Evolutionary conservation across 2,797 vertebrate species (phyloP).

Genomic region (Sebastes diploproa): DNA sequence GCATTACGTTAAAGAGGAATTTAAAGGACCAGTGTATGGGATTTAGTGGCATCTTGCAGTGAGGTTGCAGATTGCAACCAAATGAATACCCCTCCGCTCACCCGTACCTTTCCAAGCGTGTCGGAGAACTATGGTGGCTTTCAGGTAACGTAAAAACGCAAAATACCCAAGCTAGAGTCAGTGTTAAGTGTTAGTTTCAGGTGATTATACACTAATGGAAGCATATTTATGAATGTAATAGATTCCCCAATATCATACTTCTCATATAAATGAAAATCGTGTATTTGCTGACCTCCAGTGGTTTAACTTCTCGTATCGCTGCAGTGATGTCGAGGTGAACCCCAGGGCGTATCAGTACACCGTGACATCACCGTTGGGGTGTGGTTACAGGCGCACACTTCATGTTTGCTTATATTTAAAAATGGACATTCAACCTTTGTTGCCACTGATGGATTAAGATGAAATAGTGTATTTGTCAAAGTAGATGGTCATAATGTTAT

Average conservation of each 20-base stretch:
- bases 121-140: no score
- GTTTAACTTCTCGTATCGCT: background rate
- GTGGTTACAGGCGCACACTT: background rate
- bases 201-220: no score
- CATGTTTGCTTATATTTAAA: background rate
- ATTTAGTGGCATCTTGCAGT: no score
- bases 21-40: background rate
- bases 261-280: no score
- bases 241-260: no score
- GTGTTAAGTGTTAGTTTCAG: no score
- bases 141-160: no score
- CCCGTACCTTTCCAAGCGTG: no score
- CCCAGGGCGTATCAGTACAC: background rate
- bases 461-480: background rate
- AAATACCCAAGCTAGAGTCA: no score
- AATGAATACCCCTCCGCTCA: no score
- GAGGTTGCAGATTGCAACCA: no score
- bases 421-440: background rate
- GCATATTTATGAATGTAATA: no score
- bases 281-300: background rate
- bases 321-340: background rate
- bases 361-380: background rate
- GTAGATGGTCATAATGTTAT: background rate
- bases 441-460: background rate
- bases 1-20: background rate